Evolutionary conservation across 2,797 vertebrate genomes (phyloP).

Genomic region (Chaenodraco wilsoni): DNA sequence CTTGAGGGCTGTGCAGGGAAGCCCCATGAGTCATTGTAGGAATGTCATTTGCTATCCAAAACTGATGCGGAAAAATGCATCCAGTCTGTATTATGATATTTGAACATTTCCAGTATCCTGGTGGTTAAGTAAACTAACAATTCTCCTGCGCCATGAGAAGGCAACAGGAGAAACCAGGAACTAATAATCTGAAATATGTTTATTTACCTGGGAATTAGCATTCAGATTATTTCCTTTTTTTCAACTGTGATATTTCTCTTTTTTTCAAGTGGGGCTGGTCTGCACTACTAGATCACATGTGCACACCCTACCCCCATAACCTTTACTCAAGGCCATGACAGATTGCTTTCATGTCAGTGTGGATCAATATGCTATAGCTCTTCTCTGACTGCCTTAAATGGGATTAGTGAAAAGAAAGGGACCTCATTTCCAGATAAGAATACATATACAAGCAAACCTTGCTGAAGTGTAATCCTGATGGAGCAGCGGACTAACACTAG

Average conservation of each 20-base stretch:
- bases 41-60: constrained; percentile 54
- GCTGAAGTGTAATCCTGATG: constrained; percentile 29
- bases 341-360: constrained; percentile 67
- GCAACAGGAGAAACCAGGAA: constrained; percentile 17
- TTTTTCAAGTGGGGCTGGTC: not conserved
- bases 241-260: not conserved
- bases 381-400: constrained; percentile 48
- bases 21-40: constrained; percentile 55
- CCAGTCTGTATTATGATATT: constrained; percentile 32
- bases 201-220: not conserved
- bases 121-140: not conserved
- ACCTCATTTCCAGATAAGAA: constrained; percentile 42
- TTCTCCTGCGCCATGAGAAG: constrained; percentile 17
- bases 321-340: constrained; percentile 43
- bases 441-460: constrained; percentile 11
- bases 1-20: constrained; percentile 40
- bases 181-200: constrained; percentile 52
- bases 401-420: constrained; percentile 48
- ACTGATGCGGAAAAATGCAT: constrained; percentile 28
- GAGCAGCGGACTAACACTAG: constrained; percentile 38
- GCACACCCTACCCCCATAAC: constrained; percentile 46
- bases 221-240: not conserved
- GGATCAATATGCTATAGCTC: constrained; percentile 70
- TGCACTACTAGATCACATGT: constrained; percentile 51
- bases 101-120: constrained; percentile 19